Conservation (phyloP, 2,888 invertebrate species). For the Megastigmus dorsalis region DNA sequence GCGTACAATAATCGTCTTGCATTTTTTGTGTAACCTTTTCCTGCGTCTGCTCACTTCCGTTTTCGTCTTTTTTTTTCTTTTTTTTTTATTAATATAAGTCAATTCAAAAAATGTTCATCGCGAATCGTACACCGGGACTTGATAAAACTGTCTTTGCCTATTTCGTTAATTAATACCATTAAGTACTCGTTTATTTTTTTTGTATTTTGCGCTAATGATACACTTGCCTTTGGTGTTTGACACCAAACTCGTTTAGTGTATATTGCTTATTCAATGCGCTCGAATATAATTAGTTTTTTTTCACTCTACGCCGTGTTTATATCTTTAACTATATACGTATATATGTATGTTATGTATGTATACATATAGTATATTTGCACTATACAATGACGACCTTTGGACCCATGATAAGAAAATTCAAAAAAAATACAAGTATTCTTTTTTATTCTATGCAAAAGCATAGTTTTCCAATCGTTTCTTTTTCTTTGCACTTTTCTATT, state of each 20-base stretch:
- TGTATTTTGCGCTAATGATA: conserved; percentile 13
- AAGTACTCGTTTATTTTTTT: too few species aligned
- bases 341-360: conserved; percentile 19
- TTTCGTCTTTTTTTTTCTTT: conserved; percentile 4
- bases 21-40: conserved; percentile 15
- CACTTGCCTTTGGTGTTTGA: too few species aligned
- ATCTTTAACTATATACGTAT: conserved; percentile 17
- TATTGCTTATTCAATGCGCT: conserved; percentile 45
- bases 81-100: conserved; percentile 1
- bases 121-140: conserved; percentile 20
- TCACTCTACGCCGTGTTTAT: conserved; percentile 13
- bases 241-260: too few species aligned
- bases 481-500: background rate
- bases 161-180: too few species aligned
- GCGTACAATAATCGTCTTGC: conserved; percentile 15
- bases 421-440: conserved; percentile 59
- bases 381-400: conserved; percentile 69
- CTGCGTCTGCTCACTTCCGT: too few species aligned
- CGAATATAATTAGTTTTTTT: conserved; percentile 37
- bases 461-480: conserved; percentile 13
- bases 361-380: conserved; percentile 49
- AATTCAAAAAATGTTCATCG: conserved; percentile 7
- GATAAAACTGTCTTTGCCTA: conserved; percentile 39
- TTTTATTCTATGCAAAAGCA: conserved; percentile 43
- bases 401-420: conserved; percentile 70